phyloP scores from a whole-genome alignment of 2,888 invertebrate genomes.

The Fabriciana adippe region DNA sequence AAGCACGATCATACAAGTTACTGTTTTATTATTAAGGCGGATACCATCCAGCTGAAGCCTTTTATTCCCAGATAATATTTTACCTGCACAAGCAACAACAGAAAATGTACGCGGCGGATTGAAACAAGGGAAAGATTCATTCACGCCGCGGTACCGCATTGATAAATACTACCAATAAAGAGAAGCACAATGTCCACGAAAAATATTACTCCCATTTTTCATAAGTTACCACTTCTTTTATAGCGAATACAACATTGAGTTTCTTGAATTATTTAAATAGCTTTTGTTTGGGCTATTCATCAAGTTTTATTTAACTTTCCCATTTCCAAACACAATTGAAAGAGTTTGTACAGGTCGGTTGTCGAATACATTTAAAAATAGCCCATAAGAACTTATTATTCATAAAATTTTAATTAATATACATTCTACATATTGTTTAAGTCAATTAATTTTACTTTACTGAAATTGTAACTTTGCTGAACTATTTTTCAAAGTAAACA shows the following conservation, averaged over 20 bases:
- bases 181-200: constrained; percentile 21
- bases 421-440: too few species aligned
- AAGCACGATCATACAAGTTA: neutral
- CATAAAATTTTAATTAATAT: too few species aligned
- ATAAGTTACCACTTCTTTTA: constrained; percentile 17
- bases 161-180: constrained; percentile 27
- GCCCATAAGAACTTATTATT: too few species aligned
- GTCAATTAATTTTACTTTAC: too few species aligned
- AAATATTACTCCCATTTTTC: constrained; percentile 26
- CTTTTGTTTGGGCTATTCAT: constrained; percentile 17
- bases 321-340: neutral
- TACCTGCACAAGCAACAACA: constrained; percentile 1
- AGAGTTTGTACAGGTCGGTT: too few species aligned
- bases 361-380: too few species aligned
- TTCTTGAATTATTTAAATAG: constrained; percentile 16
- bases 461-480: too few species aligned
- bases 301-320: neutral
- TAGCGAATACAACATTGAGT: constrained; percentile 15
- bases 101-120: constrained; percentile 17
- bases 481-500: too few species aligned
- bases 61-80: neutral
- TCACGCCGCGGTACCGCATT: constrained; percentile 20
- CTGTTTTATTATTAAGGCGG: neutral
- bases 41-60: neutral
- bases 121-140: constrained; percentile 20